These are phyloP conservation scores for Lasioglossum leucozonium DNA, from an alignment of 2,888 invertebrate species.

Conservation along the genomic window DNA sequence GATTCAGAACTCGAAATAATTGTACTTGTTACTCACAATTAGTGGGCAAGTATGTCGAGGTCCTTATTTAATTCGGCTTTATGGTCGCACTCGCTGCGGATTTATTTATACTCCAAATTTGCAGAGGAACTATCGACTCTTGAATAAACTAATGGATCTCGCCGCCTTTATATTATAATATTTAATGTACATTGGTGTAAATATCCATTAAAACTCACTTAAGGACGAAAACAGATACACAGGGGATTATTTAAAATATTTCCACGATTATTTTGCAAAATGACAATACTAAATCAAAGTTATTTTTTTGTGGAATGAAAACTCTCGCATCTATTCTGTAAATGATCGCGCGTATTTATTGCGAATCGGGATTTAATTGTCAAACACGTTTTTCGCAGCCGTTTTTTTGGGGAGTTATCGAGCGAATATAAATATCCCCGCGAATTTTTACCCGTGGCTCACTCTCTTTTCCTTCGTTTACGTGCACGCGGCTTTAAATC, in stretches of 20 bases:
- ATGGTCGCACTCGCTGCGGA: not conserved
- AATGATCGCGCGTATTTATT: not conserved
- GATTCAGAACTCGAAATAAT: not conserved
- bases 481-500: conserved; percentile 32
- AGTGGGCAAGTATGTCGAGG: not conserved
- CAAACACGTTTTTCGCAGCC: not conserved
- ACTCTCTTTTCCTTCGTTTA: not conserved
- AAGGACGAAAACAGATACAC: not conserved
- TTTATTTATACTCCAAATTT: not conserved
- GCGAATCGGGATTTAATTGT: not conserved
- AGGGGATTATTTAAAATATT: not conserved
- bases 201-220: not conserved
- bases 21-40: not conserved
- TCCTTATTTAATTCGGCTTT: not conserved
- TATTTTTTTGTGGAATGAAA: not conserved
- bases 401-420: not conserved
- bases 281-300: not conserved
- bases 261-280: not conserved
- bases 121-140: not conserved
- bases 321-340: not conserved
- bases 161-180: not conserved
- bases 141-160: not conserved
- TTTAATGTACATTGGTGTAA: too few relatives aligned
- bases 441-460: not conserved
- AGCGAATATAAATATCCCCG: conserved; percentile 25